Conservation (phyloP, 2,113 vertebrate species). For the Ictidomys tridecemlineatus region DNA sequence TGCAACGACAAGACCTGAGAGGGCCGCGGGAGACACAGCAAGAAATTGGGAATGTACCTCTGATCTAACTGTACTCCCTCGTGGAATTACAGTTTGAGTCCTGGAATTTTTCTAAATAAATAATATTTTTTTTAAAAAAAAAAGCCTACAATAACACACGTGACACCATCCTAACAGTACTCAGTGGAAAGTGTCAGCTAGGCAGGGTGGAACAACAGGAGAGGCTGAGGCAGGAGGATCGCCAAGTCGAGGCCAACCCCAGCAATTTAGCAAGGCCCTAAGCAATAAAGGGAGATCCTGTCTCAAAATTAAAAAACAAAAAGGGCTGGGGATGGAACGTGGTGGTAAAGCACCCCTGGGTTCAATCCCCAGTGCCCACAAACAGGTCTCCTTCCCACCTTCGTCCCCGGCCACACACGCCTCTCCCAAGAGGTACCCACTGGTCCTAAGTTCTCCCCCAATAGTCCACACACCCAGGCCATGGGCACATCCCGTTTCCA, state of each 20-base stretch:
- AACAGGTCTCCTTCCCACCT: neutral
- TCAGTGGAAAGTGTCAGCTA: neutral
- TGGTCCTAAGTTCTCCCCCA: neutral
- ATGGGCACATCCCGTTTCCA: neutral
- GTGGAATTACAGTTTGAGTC: neutral
- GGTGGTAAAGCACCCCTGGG: too few relatives aligned
- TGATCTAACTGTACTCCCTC: neutral
- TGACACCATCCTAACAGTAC: neutral
- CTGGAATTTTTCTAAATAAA: constrained; percentile 21
- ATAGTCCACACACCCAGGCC: neutral
- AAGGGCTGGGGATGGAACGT: too few relatives aligned
- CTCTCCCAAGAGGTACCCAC: neutral
- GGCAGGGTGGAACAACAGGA: too few relatives aligned
- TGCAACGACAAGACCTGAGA: neutral
- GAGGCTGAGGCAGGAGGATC: too few relatives aligned
- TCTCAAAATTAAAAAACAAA: too few relatives aligned
- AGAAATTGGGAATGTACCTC: neutral
- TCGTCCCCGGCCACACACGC: neutral
- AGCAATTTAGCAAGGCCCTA: too few relatives aligned
- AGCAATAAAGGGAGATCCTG: too few relatives aligned
- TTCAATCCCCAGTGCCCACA: too few relatives aligned
- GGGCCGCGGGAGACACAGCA: neutral
- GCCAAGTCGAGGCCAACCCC: too few relatives aligned
- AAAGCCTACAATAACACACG: neutral
- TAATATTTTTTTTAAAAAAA: neutral